These are phyloP conservation scores for Eclectus roratus DNA, from an alignment of 2,113 vertebrate genomes.

Conservation along the genomic window DNA sequence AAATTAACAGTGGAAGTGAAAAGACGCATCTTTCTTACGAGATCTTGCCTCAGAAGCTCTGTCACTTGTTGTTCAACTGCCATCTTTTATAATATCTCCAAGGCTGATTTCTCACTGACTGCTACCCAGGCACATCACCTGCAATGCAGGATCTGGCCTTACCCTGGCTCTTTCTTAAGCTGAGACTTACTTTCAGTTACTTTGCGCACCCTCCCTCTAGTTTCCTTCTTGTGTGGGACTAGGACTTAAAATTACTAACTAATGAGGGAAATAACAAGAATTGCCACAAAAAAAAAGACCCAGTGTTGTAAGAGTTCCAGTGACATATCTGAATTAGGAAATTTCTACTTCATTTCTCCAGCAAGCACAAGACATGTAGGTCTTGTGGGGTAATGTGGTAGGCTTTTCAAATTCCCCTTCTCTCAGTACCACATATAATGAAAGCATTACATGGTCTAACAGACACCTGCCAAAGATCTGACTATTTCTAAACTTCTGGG, in stretches of 20 bases:
- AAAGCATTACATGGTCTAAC: not conserved
- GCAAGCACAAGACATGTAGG: not conserved
- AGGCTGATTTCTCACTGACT: not conserved
- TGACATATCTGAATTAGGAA: not conserved
- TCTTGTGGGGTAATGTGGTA: not conserved
- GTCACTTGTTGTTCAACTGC: not conserved
- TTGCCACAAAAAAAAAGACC: not conserved
- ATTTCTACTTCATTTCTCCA: not conserved
- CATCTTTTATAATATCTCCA: not conserved
- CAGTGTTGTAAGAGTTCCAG: not conserved
- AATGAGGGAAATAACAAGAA: not conserved
- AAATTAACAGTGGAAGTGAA: not conserved
- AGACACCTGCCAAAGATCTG: not conserved
- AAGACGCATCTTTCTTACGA: not conserved
- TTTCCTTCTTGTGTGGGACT: not conserved
- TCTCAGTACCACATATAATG: not conserved
- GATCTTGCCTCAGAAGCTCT: not conserved
- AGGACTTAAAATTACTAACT: not conserved
- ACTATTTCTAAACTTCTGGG: not conserved
- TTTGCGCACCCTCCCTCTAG: not conserved
- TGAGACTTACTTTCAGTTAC: not conserved
- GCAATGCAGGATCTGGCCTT: not conserved
- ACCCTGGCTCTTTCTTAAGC: not conserved
- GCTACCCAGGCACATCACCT: not conserved
- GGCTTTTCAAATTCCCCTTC: not conserved